Conservation (phyloP, 2,797 vertebrate genomes). For the Pangasius mekongensis region DNA sequence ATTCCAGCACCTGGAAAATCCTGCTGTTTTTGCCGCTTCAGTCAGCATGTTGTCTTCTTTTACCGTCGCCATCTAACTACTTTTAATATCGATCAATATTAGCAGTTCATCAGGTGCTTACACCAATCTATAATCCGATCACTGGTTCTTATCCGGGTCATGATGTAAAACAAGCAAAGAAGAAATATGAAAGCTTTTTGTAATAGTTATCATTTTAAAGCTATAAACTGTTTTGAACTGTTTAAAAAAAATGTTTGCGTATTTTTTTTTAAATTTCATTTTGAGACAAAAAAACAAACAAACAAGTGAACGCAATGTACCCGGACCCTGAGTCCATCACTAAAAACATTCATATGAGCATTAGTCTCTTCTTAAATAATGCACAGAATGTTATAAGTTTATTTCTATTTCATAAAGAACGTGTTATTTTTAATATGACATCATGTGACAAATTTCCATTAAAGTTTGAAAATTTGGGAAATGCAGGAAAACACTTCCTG, state of each 20-base stretch:
- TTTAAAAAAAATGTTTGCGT: too few species aligned
- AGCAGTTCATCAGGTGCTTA: not conserved
- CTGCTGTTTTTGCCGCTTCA: not conserved
- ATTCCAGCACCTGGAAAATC: too few species aligned
- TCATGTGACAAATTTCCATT: not conserved
- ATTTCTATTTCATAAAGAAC: not conserved
- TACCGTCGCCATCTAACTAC: not conserved
- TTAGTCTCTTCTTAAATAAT: not conserved
- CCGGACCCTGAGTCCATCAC: not conserved
- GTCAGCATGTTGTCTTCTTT: not conserved
- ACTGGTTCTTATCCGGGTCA: not conserved
- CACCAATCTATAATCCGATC: not conserved
- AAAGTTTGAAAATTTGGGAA: not conserved
- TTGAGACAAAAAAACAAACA: not conserved
- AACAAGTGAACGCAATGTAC: not conserved
- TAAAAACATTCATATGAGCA: not conserved
- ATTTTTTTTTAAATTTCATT: not conserved
- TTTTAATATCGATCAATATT: not conserved
- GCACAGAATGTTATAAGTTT: not conserved
- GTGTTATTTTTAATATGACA: not conserved
- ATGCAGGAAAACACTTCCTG: not conserved
- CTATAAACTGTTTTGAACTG: not conserved
- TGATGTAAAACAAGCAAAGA: not conserved
- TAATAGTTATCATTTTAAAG: not conserved
- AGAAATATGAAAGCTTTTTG: not conserved